These are phyloP conservation scores for Procavia capensis DNA, from an alignment of 2,113 vertebrate species.

Conservation along the genomic window DNA sequence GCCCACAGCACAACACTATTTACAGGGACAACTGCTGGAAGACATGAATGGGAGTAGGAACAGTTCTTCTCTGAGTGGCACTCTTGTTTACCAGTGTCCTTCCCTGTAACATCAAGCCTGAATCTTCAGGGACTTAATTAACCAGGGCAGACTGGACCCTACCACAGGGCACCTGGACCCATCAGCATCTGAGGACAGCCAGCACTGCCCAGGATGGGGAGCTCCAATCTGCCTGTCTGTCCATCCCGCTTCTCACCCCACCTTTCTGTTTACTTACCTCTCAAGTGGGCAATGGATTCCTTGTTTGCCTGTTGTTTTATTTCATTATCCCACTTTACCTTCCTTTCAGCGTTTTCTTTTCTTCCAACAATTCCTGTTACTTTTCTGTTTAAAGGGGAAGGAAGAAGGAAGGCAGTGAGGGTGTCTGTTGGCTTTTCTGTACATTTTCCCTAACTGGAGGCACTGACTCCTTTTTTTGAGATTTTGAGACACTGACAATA, in stretches of 20 bases:
- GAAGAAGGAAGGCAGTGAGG: neutral
- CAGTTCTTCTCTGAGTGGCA: too few relatives aligned
- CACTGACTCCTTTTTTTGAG: neutral
- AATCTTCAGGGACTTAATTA: neutral
- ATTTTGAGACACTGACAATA: neutral
- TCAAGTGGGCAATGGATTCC: neutral
- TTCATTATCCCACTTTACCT: neutral
- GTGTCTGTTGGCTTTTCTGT: neutral
- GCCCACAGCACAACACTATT: neutral
- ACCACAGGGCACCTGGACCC: neutral
- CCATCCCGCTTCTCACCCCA: neutral
- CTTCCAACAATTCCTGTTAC: neutral
- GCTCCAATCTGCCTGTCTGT: neutral
- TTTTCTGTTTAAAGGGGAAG: neutral
- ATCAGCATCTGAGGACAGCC: neutral
- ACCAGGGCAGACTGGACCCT: neutral
- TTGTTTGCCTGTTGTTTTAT: neutral
- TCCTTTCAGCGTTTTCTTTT: neutral
- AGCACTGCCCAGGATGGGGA: neutral
- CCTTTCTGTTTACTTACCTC: neutral
- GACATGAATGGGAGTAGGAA: neutral
- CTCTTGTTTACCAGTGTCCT: neutral
- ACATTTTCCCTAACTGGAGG: neutral
- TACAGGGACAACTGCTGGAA: neutral
- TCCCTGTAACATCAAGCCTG: neutral